Evolutionary conservation across 2,888 invertebrate genomes (phyloP), one percentile per base, ranked within the genome.

Genomic region (Dicycla oo): DNA sequence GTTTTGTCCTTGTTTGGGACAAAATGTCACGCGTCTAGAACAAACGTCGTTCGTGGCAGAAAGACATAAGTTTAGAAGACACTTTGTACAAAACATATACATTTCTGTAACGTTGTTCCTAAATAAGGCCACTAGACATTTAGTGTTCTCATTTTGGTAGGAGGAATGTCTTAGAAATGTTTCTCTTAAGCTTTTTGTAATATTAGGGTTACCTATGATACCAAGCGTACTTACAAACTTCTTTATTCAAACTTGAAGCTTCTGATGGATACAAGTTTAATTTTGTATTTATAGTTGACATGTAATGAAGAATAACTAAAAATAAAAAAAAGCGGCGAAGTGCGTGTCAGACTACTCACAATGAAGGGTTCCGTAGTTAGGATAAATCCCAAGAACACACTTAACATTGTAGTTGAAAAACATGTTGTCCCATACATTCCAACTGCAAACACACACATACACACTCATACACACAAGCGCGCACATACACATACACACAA

Each of bases 71-170:
- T 73, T 47, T 38, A 30, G 23, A n/a, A 11, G 23, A 13, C 18
- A 53, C 23, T 62, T 47, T 45, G 58, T n/a, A 13, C 30, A 47
- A 34, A 68, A 67, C 68, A 68, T 13, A 54, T 68, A 76, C 47
- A n/a, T 68, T 76, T 26, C 26, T 34, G 3, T 74, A 60, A 76
- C 38, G 69, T 49, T 34, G 26, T 60, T 18, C 60, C 20, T 76
- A 74, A 68, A 60, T 54, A 56, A 76, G 26, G 26, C 18, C 4
- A 4, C 51, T 38, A 49, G 69, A 54, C 76, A 47, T 76, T 68
- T 60, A 68, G 34, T 56, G 76, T 49, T 18, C 47, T 38, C 43
- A 26, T 61, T 61, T 43, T 4, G 26, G 20, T 61, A 20, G 26
- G 20, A 13, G 30, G 15, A 47, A 40, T 53, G n/a, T 26, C 43